A percentile compares a stretch with the other conserved stretches of the same genome.
These are phyloP conservation scores for Imbricaverruca yamaguchii DNA, from an alignment of 2,888 invertebrate genomes.

Conservation along the genomic window DNA sequence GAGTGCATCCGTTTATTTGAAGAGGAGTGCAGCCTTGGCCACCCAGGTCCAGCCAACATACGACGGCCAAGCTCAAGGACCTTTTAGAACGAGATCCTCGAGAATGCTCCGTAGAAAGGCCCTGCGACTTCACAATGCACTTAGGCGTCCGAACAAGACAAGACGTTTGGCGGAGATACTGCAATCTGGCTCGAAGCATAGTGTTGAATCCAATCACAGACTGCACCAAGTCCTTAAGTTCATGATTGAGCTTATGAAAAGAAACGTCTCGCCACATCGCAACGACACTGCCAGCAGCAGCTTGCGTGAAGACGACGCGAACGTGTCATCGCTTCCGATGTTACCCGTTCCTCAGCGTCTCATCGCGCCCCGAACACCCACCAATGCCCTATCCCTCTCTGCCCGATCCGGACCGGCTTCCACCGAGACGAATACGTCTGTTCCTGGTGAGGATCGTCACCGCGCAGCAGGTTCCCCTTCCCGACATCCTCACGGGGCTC, in stretches of 20 bases:
- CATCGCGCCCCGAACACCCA: background rate
- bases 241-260: background rate
- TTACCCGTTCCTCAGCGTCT: background rate
- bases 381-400: background rate
- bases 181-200: background rate
- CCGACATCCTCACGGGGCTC: background rate
- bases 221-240: background rate
- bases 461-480: background rate
- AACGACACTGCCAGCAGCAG: background rate
- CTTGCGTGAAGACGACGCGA: background rate
- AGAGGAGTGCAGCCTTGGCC: background rate
- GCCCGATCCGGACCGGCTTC: too few relatives aligned
- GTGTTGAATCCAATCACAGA: background rate
- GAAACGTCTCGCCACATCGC: background rate
- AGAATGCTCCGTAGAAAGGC: background rate
- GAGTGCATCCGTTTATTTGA: too few relatives aligned
- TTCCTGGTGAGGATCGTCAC: too few relatives aligned
- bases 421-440: too few relatives aligned
- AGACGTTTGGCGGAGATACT: background rate
- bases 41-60: background rate
- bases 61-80: background rate
- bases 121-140: background rate
- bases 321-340: background rate
- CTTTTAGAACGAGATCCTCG: background rate
- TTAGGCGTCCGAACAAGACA: too few relatives aligned